A percentile compares a stretch with the other conserved stretches of the same genome.
Evolutionary conservation across 2,888 invertebrate genomes (phyloP).

Genomic region (Ochlodes sylvanus): DNA sequence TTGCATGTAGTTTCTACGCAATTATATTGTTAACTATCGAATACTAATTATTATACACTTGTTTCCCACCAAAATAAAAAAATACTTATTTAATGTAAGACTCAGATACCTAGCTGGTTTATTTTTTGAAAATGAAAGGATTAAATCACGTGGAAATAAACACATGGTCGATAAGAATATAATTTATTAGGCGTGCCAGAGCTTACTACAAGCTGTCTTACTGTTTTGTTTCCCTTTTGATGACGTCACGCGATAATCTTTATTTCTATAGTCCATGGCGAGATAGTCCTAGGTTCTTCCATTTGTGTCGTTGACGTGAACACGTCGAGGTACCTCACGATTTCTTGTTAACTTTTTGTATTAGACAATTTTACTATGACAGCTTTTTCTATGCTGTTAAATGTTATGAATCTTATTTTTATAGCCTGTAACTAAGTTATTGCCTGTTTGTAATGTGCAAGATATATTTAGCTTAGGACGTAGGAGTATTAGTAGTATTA

Average conservation of each 20-base stretch:
- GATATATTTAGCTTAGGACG: neutral
- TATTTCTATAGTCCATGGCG: neutral
- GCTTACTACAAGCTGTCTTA: no score
- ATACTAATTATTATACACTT: no score
- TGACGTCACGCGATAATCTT: neutral
- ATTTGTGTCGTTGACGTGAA: constrained; percentile 54
- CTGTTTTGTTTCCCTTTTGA: neutral
- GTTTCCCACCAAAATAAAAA: no score
- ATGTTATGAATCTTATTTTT: constrained; percentile 2
- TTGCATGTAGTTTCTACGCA: no score
- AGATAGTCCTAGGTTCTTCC: constrained; percentile 51
- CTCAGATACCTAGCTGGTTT: no score
- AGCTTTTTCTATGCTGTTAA: neutral
- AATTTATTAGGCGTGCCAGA: no score
- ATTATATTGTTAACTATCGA: no score
- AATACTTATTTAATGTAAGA: no score
- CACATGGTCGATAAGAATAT: no score
- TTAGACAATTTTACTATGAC: constrained; percentile 22
- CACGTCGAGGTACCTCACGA: constrained; percentile 7
- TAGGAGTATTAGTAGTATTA: neutral
- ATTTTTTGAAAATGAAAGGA: no score
- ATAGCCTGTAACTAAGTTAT: neutral
- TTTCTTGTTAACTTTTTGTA: constrained; percentile 27
- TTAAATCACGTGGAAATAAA: no score
- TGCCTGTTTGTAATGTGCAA: neutral